A percentile compares a stretch with the other conserved stretches of the same genome.
Conservation (phyloP, 2,888 invertebrate species). For the Heliconius aoede region DNA sequence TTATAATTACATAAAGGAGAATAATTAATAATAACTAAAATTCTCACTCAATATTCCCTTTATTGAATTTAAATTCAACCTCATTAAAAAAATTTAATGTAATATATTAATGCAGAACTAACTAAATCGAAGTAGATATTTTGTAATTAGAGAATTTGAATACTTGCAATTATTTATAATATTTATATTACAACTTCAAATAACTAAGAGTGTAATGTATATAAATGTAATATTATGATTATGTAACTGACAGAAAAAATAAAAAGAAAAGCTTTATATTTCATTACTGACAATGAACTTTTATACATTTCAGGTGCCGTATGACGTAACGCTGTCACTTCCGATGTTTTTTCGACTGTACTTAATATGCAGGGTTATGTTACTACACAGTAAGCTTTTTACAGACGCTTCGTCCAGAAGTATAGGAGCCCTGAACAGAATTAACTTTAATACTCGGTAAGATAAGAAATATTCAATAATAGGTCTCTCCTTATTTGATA, state of each 20-base stretch:
- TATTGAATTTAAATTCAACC: background rate
- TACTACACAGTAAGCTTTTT: slow-evolving; percentile 99
- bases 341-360: slow-evolving; percentile 99
- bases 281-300: background rate
- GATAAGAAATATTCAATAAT: slow-evolving; percentile 64
- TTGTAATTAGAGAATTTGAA: background rate
- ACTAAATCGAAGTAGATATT: background rate
- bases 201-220: no score
- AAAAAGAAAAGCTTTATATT: background rate
- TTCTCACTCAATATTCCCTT: background rate
- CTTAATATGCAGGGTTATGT: slow-evolving; percentile 99
- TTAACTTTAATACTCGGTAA: slow-evolving; percentile 99
- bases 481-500: no score
- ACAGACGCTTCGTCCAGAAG: slow-evolving; percentile 99
- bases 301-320: slow-evolving; percentile 87
- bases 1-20: background rate
- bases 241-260: background rate
- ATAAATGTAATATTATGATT: background rate
- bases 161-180: background rate
- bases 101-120: background rate
- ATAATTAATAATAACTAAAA: background rate
- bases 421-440: slow-evolving; percentile 98
- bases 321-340: slow-evolving; percentile 98
- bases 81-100: background rate
- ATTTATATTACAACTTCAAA: background rate